These are phyloP conservation scores for Heliconius melpomene DNA, from an alignment of 1,140 invertebrate species.

Conservation along the genomic window DNA sequence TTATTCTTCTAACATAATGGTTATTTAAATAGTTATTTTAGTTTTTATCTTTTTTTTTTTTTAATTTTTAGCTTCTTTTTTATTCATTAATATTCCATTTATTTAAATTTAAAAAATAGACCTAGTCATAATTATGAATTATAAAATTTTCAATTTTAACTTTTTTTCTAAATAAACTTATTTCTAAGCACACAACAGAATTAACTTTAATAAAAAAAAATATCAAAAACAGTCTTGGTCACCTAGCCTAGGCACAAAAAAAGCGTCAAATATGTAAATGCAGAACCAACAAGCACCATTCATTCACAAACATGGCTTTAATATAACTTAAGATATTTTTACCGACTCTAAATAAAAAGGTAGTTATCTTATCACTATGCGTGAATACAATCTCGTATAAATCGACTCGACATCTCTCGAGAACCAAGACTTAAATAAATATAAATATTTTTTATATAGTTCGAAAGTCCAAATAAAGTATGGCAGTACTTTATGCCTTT, in stretches of 20 bases:
- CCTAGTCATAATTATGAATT: no score
- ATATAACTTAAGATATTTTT: not conserved
- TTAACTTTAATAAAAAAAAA: no score
- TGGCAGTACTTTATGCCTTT: constrained; percentile 28
- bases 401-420: not conserved
- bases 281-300: not conserved
- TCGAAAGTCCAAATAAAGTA: constrained; percentile 33
- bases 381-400: constrained; percentile 11
- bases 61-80: no score
- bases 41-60: not conserved
- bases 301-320: not conserved
- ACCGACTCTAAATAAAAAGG: not conserved
- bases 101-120: no score
- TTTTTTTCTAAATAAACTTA: no score
- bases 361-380: not conserved
- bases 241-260: not conserved
- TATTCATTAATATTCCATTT: no score
- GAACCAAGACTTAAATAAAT: not conserved
- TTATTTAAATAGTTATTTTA: not conserved
- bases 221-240: no score
- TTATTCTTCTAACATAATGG: not conserved
- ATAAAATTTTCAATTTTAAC: no score
- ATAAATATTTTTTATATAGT: not conserved
- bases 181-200: no score
- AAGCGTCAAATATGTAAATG: not conserved